A percentile compares a stretch with the other conserved stretches of the same genome.
These are phyloP conservation scores for Archips crataeganus DNA, from an alignment of 2,888 invertebrate genomes.

Conservation along the genomic window DNA sequence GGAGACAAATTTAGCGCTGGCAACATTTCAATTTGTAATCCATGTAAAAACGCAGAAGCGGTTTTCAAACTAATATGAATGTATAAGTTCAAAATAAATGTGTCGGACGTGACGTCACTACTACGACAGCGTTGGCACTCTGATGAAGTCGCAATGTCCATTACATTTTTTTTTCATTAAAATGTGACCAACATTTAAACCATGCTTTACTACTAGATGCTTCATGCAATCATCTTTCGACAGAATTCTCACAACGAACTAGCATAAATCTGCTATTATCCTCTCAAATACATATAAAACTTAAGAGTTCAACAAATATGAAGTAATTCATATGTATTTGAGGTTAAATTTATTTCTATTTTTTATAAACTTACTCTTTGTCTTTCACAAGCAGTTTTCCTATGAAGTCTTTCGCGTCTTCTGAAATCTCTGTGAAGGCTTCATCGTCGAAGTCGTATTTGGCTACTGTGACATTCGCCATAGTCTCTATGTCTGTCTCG, in stretches of 20 bases:
- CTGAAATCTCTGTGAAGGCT: slow-evolving; percentile 97
- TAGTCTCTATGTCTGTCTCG: slow-evolving; percentile 98
- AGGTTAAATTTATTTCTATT: slow-evolving; percentile 14
- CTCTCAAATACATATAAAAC: slow-evolving; percentile 14
- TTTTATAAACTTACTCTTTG: slow-evolving; percentile 90
- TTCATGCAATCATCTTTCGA: slow-evolving; percentile 32
- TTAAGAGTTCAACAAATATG: not conserved
- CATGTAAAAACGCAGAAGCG: slow-evolving; percentile 1
- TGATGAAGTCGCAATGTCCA: not conserved
- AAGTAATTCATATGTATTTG: slow-evolving; percentile 5
- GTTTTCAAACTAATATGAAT: slow-evolving; percentile 16
- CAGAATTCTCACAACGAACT: slow-evolving; percentile 19
- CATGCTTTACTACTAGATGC: slow-evolving; percentile 25
- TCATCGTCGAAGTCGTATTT: slow-evolving; percentile 99
- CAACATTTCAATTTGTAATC: slow-evolving; percentile 41
- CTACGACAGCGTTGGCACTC: slow-evolving; percentile 17
- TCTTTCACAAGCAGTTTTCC: slow-evolving; percentile 96
- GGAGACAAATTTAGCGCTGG: slow-evolving; percentile 35
- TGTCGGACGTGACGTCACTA: slow-evolving; percentile 26
- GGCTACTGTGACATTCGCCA: slow-evolving; percentile 99
- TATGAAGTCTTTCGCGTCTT: slow-evolving; percentile 98
- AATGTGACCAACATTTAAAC: slow-evolving; percentile 3
- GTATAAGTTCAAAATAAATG: slow-evolving; percentile 13
- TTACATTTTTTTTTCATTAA: slow-evolving; percentile 12
- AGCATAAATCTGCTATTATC: slow-evolving; percentile 6